Conservation (phyloP, 2,113 vertebrate genomes). For the Colinus virginianus region DNA sequence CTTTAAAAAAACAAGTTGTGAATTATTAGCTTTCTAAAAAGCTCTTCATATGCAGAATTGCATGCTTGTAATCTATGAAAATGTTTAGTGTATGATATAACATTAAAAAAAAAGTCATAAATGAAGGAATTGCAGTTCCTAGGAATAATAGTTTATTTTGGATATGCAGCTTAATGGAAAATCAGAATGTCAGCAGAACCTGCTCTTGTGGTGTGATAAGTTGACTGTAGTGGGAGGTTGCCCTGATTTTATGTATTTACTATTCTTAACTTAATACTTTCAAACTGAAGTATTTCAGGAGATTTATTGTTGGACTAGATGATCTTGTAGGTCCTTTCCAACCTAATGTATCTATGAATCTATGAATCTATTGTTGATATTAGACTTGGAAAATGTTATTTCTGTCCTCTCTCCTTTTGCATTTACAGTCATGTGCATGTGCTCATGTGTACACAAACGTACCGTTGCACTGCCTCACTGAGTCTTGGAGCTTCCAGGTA, state of each 20-base stretch:
- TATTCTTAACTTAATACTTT: neutral
- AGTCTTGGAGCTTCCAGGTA: neutral
- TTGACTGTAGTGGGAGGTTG: neutral
- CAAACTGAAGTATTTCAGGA: neutral
- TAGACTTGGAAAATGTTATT: neutral
- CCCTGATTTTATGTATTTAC: neutral
- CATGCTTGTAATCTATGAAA: neutral
- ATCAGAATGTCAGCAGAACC: neutral
- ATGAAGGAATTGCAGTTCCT: neutral
- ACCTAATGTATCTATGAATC: too few relatives aligned
- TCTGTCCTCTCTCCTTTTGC: neutral
- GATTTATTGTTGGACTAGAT: neutral
- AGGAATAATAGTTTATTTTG: neutral
- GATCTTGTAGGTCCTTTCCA: too few relatives aligned
- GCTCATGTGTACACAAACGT: accelerated
- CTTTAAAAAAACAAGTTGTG: neutral
- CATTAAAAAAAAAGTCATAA: neutral
- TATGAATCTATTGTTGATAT: neutral
- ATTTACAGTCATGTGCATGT: neutral
- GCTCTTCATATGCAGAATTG: neutral
- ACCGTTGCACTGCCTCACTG: neutral
- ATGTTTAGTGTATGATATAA: neutral
- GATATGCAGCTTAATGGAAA: neutral
- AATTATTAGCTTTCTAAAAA: neutral
- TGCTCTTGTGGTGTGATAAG: neutral